Percentiles rank a stretch among this genome's conserved stretches.
These are phyloP conservation scores for Peucedramus taeniatus DNA, from an alignment of 2,113 vertebrate genomes.

Conservation along the genomic window DNA sequence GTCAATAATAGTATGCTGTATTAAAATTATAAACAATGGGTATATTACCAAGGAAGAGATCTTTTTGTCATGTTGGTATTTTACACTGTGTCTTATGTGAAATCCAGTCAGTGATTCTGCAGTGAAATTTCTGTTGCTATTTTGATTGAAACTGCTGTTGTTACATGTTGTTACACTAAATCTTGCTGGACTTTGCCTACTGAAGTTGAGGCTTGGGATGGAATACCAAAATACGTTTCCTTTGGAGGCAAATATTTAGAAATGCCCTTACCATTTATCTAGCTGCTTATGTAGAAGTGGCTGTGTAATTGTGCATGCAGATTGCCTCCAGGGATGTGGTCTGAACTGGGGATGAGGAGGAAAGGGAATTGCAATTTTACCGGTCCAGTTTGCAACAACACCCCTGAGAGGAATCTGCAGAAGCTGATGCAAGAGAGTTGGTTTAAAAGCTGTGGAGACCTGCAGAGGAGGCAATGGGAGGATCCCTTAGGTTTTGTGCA, in stretches of 20 bases:
- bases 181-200: neutral
- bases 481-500: neutral
- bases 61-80: neutral
- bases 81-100: neutral
- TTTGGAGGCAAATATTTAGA: neutral
- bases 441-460: neutral
- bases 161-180: neutral
- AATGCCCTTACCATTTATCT: neutral
- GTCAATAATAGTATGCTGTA: neutral
- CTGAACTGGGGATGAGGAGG: neutral
- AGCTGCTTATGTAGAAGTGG: neutral
- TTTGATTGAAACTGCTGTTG: neutral
- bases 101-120: neutral
- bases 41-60: neutral
- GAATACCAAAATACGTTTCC: neutral
- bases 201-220: neutral
- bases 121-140: neutral
- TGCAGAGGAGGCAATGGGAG: neutral
- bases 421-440: neutral
- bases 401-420: neutral
- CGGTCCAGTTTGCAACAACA: neutral
- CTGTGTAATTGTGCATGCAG: neutral
- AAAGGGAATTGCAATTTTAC: neutral
- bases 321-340: neutral
- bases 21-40: neutral